Conservation (phyloP, 2,797 vertebrate genomes). For the Novumbra hubbsi region DNA sequence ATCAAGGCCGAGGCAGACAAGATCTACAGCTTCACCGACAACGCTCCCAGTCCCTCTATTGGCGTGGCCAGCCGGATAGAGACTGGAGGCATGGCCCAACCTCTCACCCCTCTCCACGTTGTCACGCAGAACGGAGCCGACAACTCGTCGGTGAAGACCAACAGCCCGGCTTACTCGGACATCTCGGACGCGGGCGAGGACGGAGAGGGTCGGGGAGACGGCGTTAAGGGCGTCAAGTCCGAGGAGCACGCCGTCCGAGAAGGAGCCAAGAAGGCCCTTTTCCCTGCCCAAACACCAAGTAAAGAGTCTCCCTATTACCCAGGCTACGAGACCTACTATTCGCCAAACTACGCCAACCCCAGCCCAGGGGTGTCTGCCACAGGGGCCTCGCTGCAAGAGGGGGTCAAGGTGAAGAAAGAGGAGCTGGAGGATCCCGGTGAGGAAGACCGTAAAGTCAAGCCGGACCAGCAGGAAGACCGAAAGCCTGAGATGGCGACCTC, state of each 20-base stretch:
- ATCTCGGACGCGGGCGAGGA: slow-evolving; percentile 95
- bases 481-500: slow-evolving; percentile 75
- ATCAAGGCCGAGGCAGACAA: slow-evolving; percentile 97
- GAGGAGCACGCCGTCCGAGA: slow-evolving; percentile 84
- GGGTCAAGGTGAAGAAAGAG: slow-evolving; percentile 87
- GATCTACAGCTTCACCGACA: slow-evolving; percentile 96
- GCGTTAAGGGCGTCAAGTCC: slow-evolving; percentile 76
- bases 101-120: slow-evolving; percentile 80
- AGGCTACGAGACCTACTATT: slow-evolving; percentile 89
- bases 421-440: slow-evolving; percentile 80
- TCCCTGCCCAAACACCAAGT: slow-evolving; percentile 79
- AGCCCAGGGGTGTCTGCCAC: slow-evolving; percentile 81
- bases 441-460: slow-evolving; percentile 83
- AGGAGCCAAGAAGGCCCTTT: slow-evolving; percentile 88
- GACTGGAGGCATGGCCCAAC: slow-evolving; percentile 69
- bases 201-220: slow-evolving; percentile 84
- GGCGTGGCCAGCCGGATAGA: slow-evolving; percentile 83
- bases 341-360: slow-evolving; percentile 83
- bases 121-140: slow-evolving; percentile 91
- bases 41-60: slow-evolving; percentile 91
- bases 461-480: slow-evolving; percentile 78
- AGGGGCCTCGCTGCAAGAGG: slow-evolving; percentile 66
- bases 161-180: slow-evolving; percentile 94
- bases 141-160: slow-evolving; percentile 87
- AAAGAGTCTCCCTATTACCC: slow-evolving; percentile 90